Conservation (phyloP, 2,888 invertebrate genomes). For the Aproaerema taeniolella region DNA sequence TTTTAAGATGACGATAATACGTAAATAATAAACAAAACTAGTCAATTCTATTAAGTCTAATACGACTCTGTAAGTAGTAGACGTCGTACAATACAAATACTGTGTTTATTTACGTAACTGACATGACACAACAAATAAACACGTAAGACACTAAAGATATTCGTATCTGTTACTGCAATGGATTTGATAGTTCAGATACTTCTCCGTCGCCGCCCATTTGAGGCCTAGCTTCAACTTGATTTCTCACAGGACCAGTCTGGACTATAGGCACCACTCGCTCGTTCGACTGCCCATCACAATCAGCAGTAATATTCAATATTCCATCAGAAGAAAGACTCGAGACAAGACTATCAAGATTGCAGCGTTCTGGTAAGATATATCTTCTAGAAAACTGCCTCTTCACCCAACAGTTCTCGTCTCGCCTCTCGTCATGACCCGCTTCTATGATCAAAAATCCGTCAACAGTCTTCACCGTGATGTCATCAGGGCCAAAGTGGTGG, state of each 20-base stretch:
- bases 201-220: slow-evolving; percentile 22
- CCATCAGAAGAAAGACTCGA: slow-evolving; percentile 85
- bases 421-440: slow-evolving; percentile 5
- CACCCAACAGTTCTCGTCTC: slow-evolving; percentile 6
- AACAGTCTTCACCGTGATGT: slow-evolving; percentile 3
- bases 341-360: slow-evolving; percentile 73
- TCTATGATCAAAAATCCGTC: slow-evolving; percentile 7
- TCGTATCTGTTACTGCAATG: too few relatives aligned
- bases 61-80: too few relatives aligned
- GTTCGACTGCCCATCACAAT: slow-evolving; percentile 19
- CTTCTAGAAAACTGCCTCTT: slow-evolving; percentile 4
- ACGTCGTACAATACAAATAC: too few relatives aligned
- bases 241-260: slow-evolving; percentile 66
- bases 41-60: too few relatives aligned
- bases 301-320: slow-evolving; percentile 79
- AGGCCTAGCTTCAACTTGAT: slow-evolving; percentile 19
- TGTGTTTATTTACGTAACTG: too few relatives aligned
- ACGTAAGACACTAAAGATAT: too few relatives aligned
- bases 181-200: too few relatives aligned
- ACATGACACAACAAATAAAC: too few relatives aligned
- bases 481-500: slow-evolving; percentile 6
- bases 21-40: too few relatives aligned
- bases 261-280: slow-evolving; percentile 71
- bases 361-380: slow-evolving; percentile 72
- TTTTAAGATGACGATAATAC: too few relatives aligned